Base-by-base conservation (phyloP, 2,888 invertebrate genomes). In the Philaethria dido region DNA sequence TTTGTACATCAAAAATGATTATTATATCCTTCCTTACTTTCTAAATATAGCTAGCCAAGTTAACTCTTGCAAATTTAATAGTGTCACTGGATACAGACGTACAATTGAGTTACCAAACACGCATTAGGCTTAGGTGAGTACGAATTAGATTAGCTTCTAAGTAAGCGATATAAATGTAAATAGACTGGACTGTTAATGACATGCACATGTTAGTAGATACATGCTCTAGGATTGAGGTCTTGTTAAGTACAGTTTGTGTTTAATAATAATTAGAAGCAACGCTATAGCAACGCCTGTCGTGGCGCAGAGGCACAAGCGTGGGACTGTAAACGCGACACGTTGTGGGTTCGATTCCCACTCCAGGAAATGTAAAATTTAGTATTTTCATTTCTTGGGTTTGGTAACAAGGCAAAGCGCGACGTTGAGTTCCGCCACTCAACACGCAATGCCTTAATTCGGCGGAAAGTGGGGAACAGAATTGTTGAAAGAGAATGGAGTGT, bases 91-190 rank as follows among this genome's bases (percentile, higher is more conserved):
- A 66, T 48, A 61, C 44, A 62, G 36, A 59, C 62, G 42, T 50
- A 69, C 66, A 68, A 69, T 69, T 62, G 62, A 62, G 69, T 80
- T 79, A 80, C 76, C 79, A 79, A 82, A 82, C 78, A 83, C 75
- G 77, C 78, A 77, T 79, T 80, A 80, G 80, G 76, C 75, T 79
- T 75, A 77, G 75, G 72, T 75, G 74, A 79, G 78, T 78, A 74
- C 75, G 77, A 81, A 81, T 79, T 83, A 80, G 80, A 75, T 77
- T 74, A 75, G 78, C 80, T 74, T 75, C 67, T 65, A 76, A 77
- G 72, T 22, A 0, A 66, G 75, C 77, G 76, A 57, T 66, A 47
- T 44, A 64, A 22, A 47, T 39, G 50, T 48, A 39, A 57, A 47
- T 59, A 55, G 20, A 16, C 44, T 64, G 55, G 22, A 52, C 48